These are phyloP conservation scores for Caenorhabditis sp. DNA, from an alignment of 2,888 invertebrate genomes.

Conservation along the genomic window DNA sequence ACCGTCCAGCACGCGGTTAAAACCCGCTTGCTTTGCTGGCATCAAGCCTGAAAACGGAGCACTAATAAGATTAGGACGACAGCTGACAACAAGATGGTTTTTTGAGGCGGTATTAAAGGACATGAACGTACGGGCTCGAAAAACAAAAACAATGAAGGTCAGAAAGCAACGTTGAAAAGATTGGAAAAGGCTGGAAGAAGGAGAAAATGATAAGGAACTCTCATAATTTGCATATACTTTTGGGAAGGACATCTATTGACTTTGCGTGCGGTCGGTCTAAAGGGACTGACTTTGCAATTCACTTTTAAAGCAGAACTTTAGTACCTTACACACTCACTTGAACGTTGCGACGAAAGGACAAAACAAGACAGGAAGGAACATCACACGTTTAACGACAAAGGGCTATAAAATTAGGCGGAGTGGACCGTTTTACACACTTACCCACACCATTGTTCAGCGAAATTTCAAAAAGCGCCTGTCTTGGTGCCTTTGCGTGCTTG, in stretches of 20 bases:
- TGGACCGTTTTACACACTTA: constrained; percentile 1
- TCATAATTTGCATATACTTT: constrained; percentile 36
- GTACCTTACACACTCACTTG: too few species aligned
- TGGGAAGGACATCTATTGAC: constrained; percentile 2
- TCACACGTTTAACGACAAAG: constrained; percentile 35
- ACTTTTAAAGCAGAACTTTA: neutral
- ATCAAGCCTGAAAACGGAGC: constrained; percentile 36
- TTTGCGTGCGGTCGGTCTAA: constrained; percentile 36
- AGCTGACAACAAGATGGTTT: constrained; percentile 22
- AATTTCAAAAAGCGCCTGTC: constrained; percentile 13
- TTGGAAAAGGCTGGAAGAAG: constrained; percentile 1
- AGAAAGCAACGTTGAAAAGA: neutral
- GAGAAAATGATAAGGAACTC: constrained; percentile 31
- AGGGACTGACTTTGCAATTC: neutral
- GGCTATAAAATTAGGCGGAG: constrained; percentile 35
- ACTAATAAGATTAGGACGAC: constrained; percentile 38
- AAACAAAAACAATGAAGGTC: constrained; percentile 3
- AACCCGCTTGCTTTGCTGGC: constrained; percentile 67
- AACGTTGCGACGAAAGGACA: constrained; percentile 6
- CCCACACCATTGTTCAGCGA: constrained; percentile 39
- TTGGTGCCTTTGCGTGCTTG: neutral
- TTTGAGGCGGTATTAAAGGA: constrained; percentile 20
- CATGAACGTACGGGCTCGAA: neutral
- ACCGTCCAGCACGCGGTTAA: constrained; percentile 75
- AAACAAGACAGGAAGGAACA: constrained; percentile 9